Percentiles rank a stretch among this genome's conserved stretches.
Conservation (phyloP, 2,113 vertebrate genomes). For the Catagonus wagneri region DNA sequence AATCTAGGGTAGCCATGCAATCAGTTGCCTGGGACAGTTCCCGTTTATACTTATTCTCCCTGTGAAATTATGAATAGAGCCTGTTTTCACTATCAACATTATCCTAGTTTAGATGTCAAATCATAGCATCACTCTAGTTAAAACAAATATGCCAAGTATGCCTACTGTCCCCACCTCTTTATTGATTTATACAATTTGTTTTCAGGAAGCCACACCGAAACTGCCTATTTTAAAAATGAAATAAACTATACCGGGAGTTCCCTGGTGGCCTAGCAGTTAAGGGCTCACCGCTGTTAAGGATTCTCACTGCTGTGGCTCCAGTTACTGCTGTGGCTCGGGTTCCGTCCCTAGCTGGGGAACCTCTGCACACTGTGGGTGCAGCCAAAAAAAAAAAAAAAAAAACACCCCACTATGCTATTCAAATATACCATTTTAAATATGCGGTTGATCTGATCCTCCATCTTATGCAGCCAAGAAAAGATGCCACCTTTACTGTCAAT, state of each 20-base stretch:
- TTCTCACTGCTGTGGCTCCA: no score
- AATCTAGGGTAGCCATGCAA: not conserved
- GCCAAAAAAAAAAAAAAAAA: no score
- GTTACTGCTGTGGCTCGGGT: no score
- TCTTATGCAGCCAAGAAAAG: conserved; percentile 91
- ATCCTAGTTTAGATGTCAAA: conserved; percentile 4
- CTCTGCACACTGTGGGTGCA: no score
- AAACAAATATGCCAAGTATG: not conserved
- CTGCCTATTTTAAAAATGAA: not conserved
- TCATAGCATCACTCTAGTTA: not conserved
- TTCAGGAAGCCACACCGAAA: not conserved
- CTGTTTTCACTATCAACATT: not conserved
- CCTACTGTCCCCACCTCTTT: not conserved
- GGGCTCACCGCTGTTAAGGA: no score
- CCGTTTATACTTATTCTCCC: not conserved
- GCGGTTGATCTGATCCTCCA: not conserved
- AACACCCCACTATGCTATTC: not conserved
- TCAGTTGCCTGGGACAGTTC: not conserved
- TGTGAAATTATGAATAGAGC: not conserved
- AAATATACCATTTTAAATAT: not conserved
- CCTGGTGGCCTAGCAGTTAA: no score
- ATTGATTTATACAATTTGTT: not conserved
- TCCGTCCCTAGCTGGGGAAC: no score
- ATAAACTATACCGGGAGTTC: not conserved
- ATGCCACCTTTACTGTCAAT: conserved; percentile 97